phyloP scores from a whole-genome alignment of 2,888 invertebrate genomes.

The Macroteleia sp. region DNA sequence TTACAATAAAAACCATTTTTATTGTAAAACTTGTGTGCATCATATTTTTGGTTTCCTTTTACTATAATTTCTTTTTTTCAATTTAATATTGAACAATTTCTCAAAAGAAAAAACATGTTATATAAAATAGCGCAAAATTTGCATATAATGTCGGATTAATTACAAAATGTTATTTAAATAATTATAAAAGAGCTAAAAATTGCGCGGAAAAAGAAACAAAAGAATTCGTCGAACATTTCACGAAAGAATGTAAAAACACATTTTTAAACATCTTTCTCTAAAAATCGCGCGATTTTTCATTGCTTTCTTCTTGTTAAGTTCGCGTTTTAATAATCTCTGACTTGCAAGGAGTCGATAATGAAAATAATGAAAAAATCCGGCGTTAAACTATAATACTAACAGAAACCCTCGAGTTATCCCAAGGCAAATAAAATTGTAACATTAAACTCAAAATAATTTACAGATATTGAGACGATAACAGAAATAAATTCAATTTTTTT shows the following conservation, averaged over 20 bases:
- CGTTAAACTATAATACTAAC: constrained; percentile 42
- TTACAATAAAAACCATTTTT: constrained; percentile 18
- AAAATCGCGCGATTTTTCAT: neutral
- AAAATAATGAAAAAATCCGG: constrained; percentile 20
- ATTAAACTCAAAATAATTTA: constrained; percentile 31
- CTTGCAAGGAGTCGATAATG: constrained; percentile 20
- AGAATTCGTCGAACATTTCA: neutral
- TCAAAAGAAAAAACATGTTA: too few relatives aligned
- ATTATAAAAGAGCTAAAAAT: too few relatives aligned
- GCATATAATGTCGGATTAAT: too few relatives aligned
- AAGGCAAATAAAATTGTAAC: constrained; percentile 44
- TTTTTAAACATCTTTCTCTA: neutral
- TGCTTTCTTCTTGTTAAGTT: constrained; percentile 1
- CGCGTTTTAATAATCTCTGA: constrained; percentile 13
- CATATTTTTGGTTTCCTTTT: too few relatives aligned
- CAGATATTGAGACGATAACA: constrained; percentile 11
- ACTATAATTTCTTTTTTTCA: too few relatives aligned
- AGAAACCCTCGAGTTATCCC: neutral
- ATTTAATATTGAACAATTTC: too few relatives aligned
- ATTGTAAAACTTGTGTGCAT: too few relatives aligned
- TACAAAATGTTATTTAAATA: too few relatives aligned
- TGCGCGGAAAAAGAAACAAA: neutral
- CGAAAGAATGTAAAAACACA: constrained; percentile 30
- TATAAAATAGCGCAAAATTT: too few relatives aligned
- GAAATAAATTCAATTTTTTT: neutral